Base-by-base conservation (phyloP, 2,113 vertebrate species). In the Oryzias woworae region DNA sequence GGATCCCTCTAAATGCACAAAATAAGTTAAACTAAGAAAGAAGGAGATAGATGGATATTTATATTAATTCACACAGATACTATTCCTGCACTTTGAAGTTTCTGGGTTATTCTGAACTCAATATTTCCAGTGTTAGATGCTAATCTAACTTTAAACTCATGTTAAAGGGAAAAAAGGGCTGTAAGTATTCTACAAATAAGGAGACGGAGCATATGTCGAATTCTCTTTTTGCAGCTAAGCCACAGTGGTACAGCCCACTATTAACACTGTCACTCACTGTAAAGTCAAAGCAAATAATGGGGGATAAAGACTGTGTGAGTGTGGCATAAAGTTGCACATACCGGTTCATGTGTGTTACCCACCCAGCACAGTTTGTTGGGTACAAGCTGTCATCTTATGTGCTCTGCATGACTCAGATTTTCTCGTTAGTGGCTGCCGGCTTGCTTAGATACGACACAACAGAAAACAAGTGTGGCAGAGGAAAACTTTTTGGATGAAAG, bases 321-420 rank as follows among this genome's bases (percentile, higher is more conserved):
- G 24, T 72, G 70, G 48, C 65, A 78, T 47, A 47, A 76, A 66
- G 68, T 60, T 64, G 53, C 53, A 79, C 66, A 71, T 54, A 74
- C 58, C 18, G 1, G 53, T 52, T 66, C 24, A 41, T 62, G 63
- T 58, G 77, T 60, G 56, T 71, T 56, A 53, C 55, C 71, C 58
- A 54, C 46, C 45, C 24, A 16, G 8, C 57, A 43, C 54, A 65
- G 68, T 66, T 77, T 60, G 58, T 53, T 74, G 57, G 51, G 60
- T 57, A 79, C 50, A 45, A 66, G 58, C 73, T 83, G 74, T 81
- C 75, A 73, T 65, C 61, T 86, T 64, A 68, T 80, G 73, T 62
- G 76, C 80, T 84, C 85, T 74, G 79, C 69, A 80, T 90, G 89
- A 89, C 82, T 89, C 87, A 89, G 73, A 85, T 77, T 76, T 88